Conservation (phyloP, 2,113 vertebrate species). For the Hemiscyllium ocellatum region DNA sequence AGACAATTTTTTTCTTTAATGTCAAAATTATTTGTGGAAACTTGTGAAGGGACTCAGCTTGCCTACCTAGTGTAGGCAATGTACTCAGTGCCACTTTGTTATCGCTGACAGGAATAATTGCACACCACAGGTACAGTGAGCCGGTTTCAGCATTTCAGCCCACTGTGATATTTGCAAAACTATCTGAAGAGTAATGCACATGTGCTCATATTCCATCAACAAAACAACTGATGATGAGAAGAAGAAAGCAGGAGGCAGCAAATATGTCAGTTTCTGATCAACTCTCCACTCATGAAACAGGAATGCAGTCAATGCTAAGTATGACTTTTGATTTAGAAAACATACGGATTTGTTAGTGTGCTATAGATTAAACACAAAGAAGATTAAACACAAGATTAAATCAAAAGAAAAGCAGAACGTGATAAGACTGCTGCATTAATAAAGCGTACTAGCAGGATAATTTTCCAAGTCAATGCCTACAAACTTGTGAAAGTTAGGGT, state of each 20-base stretch:
- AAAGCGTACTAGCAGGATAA: neutral
- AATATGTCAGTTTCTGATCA: neutral
- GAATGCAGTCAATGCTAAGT: neutral
- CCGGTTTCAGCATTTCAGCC: neutral
- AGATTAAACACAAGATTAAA: too few species aligned
- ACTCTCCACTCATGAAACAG: neutral
- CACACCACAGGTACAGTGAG: neutral
- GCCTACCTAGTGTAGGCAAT: neutral
- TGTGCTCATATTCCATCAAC: neutral
- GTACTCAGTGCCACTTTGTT: neutral
- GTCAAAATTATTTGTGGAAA: neutral
- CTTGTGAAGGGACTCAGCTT: neutral
- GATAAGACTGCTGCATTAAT: neutral
- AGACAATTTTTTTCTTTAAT: neutral
- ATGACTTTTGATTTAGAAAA: neutral
- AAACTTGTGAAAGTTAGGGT: neutral
- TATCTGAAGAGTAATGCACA: neutral
- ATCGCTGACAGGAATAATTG: neutral
- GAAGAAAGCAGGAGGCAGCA: neutral
- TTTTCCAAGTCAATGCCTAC: neutral
- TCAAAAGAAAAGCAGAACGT: neutral
- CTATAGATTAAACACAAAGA: neutral
- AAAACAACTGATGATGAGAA: neutral
- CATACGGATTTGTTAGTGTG: neutral
- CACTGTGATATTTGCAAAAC: neutral